phyloP scores from a whole-genome alignment of 2,797 vertebrate species.

The Sciaenops ocellatus region DNA sequence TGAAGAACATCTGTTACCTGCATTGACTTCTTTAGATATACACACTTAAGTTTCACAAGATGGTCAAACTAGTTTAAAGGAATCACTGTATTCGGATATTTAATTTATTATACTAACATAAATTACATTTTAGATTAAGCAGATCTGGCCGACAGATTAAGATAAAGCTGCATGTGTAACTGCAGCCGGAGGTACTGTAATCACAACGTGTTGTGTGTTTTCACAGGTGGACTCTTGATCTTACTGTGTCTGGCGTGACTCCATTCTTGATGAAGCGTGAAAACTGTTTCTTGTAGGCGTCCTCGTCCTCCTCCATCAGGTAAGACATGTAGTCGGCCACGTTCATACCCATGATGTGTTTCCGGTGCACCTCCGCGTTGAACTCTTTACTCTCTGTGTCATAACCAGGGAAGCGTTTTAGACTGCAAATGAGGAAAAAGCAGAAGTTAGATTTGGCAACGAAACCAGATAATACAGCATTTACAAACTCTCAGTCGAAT shows the following conservation, averaged over 20 bases:
- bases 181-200: too few species aligned
- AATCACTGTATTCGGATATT: background rate
- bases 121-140: background rate
- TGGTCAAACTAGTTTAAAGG: too few species aligned
- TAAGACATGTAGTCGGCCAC: conserved; percentile 97
- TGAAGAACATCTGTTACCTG: too few species aligned
- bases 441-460: background rate
- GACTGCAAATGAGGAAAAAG: conserved; percentile 76
- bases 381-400: conserved; percentile 98
- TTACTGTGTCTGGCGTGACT: conserved; percentile 92
- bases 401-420: conserved; percentile 98
- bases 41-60: too few species aligned
- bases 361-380: conserved; percentile 95
- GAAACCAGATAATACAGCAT: background rate
- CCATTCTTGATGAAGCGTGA: conserved; percentile 98
- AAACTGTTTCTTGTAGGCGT: conserved; percentile 97
- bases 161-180: background rate
- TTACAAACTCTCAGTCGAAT: background rate
- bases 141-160: background rate
- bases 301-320: conserved; percentile 97
- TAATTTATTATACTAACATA: background rate
- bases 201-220: background rate
- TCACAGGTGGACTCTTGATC: conserved; percentile 1
- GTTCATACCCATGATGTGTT: conserved; percentile 97
- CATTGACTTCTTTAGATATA: too few species aligned